Evolutionary conservation across 2,888 invertebrate species (phyloP), one percentile per base, ranked within the genome.

Genomic region (Eupeodes luniger): DNA sequence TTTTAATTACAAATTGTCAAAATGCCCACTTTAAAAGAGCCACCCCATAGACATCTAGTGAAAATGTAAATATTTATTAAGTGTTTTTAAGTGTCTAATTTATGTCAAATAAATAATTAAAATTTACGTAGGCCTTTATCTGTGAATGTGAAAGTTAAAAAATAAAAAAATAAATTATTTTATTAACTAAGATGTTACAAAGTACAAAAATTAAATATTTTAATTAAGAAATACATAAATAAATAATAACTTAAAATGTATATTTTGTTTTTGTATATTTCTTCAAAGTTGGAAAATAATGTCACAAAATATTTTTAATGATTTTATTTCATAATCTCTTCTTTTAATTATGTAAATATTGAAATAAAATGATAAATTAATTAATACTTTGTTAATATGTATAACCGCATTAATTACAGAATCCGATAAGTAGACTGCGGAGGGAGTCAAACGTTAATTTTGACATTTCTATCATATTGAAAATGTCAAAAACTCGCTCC

Each of bases 191-290:
- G 40, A 44, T 70, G 53, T 70, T 70, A 55, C 7, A 70, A 14
- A 70, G 70, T 70, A 70, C 70, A 70, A 70, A 70, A 14, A 14
- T 40, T n/a, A 55, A 70, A 70, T 70, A 55, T 55, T 19, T 44
- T 70, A 40, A 11, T 47, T 70, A 36, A 67, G 67, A 67, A 34
- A 27, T 16, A 40, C n/a, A 36, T 9, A 27, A 27, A 27, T 0
- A 61, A 64, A 57, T 27, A 57, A 36, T 5, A 40, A 40, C 1
- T 40, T 4, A 40, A 40, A 40, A 40, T 27, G 2, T 27, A 40
- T 4, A 40, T 40, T 7, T 9, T 7, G 40, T 27, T 27, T 27
- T 27, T 7, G 40, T 40, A 7, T 40, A 40, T 40, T 40, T 40
- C 40, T 5, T 40, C 6, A 40, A 40, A 0, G 40, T 40, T 5